Conservation (phyloP, 2,797 vertebrate species). For the Paramormyrops hopkinsi region DNA sequence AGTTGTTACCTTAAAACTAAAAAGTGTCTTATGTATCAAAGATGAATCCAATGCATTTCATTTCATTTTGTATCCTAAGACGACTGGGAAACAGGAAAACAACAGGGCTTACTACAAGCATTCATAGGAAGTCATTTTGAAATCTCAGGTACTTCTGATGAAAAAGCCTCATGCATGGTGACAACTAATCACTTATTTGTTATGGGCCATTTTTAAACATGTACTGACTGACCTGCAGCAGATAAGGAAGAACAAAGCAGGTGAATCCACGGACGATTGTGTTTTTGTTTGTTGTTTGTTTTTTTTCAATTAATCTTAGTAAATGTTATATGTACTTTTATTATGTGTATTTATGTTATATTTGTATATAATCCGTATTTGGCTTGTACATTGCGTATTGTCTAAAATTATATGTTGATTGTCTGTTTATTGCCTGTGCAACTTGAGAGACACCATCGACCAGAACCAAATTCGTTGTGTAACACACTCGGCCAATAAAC, state of each 20-base stretch:
- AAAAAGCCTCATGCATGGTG: not conserved
- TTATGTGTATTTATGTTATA: not conserved
- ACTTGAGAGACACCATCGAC: not conserved
- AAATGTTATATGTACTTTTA: not conserved
- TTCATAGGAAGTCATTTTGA: not conserved
- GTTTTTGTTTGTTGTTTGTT: not conserved
- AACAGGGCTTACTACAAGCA: not conserved
- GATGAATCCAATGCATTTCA: not conserved
- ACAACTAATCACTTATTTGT: not conserved
- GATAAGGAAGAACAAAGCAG: not conserved
- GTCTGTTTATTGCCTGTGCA: not conserved
- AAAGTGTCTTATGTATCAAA: not conserved
- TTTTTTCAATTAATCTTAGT: not conserved
- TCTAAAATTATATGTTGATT: not conserved
- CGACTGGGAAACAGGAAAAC: not conserved
- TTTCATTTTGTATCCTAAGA: not conserved
- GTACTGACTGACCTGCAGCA: not conserved
- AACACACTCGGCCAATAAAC: not conserved
- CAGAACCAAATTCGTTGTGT: not conserved
- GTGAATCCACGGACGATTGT: not conserved
- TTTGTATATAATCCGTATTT: not conserved
- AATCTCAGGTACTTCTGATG: not conserved
- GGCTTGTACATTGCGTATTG: not conserved
- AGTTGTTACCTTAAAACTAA: not conserved
- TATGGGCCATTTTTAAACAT: not conserved